Evolutionary conservation across 2,888 invertebrate genomes (phyloP), one percentile per base, ranked within the genome.

Genomic region (Tinea trinotella): DNA sequence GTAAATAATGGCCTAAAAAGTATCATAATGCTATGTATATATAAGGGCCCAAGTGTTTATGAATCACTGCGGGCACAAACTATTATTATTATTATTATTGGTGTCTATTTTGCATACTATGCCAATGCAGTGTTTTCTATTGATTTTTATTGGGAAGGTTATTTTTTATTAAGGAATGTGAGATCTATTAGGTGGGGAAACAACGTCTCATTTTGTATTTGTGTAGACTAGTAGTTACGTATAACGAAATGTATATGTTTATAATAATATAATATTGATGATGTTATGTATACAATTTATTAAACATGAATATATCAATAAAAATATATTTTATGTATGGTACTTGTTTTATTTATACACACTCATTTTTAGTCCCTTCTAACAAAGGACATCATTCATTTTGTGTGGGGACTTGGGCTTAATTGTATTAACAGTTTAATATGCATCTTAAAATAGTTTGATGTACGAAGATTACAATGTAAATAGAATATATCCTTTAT

Each of bases 201-300:
- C 80, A 80, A 81, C 80, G 83, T 85, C 84, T 85, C 84, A 76
- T 83, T 84, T 84, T 85, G 81, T 85, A 83, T 84, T 83, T 84
- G 80, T 83, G 83, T 83, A 50, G 50, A 24, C 22, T 15, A 24
- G 80, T 80, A 81, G 82, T 79, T 70, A 82, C 81, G 80, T 83
- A 78, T 84, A 84, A 84, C 82, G 81, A 81, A 83, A 84, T 82
- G 82, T 83, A 83, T 84, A 85, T 85, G 84, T 85, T 84, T 84
- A 78, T 84, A 83, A 85, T 84, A 83, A 83, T 84, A 83, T 83
- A 83, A 83, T 84, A 13, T 13, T 83, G 83, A 84, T 81, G 83
- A 84, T 83, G 83, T 84, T 85, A 85, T 84, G 82, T 85, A 85
- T 85, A 85, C 84, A 85, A 83, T 85, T 84, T 85, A 85, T 85